Conservation (phyloP, 1,140 invertebrate genomes). For the Rhagoletis pomonella region DNA sequence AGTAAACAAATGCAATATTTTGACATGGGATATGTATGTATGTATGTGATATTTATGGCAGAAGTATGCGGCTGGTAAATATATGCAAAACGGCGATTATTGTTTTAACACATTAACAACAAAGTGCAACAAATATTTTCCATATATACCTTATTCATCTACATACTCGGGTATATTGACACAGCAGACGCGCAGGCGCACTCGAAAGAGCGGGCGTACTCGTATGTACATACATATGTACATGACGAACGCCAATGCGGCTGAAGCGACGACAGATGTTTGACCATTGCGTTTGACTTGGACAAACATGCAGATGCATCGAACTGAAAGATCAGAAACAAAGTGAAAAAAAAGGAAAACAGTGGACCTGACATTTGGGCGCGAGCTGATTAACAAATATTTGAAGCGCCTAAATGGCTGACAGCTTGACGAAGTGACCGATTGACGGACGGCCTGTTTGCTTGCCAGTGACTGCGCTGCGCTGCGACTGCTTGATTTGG, state of each 20-base stretch:
- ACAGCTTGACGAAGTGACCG: neutral
- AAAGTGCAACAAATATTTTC: constrained; percentile 74
- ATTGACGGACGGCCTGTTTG: neutral
- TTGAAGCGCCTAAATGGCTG: constrained; percentile 23
- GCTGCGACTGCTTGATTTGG: too few relatives aligned
- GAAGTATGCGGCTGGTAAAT: constrained; percentile 13
- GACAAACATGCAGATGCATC: constrained; percentile 1
- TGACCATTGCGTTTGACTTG: neutral
- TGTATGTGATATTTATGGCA: neutral
- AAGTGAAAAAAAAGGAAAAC: neutral
- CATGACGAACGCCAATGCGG: neutral
- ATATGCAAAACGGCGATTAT: constrained; percentile 60
- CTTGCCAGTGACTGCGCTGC: too few relatives aligned
- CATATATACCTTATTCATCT: constrained; percentile 60
- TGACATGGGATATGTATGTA: neutral
- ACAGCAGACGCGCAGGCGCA: constrained; percentile 45
- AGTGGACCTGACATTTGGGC: neutral
- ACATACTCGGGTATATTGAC: neutral
- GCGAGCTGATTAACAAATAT: constrained; percentile 14
- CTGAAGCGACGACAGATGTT: neutral
- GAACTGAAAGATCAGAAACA: neutral
- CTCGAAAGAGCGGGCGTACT: constrained; percentile 36
- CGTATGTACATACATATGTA: neutral
- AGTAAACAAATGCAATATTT: neutral
- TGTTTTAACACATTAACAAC: constrained; percentile 74